Evolutionary conservation across 2,888 invertebrate species (phyloP).

Genomic region (Netelia virgata): DNA sequence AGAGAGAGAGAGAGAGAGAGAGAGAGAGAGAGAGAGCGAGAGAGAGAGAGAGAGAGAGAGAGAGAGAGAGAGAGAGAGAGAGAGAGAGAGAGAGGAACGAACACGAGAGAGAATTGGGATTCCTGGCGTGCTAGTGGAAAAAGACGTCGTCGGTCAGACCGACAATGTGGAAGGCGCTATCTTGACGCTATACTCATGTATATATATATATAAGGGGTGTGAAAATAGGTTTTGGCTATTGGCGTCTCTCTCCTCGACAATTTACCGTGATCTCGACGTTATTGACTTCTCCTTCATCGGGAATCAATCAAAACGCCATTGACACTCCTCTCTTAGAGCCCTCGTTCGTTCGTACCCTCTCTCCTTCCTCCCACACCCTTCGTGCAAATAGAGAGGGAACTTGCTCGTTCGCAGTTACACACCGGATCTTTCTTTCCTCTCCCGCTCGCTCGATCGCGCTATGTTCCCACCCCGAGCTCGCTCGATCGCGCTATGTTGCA

Average conservation of each 20-base stretch:
- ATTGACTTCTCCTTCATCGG: slow-evolving; percentile 76
- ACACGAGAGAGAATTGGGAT: slow-evolving; percentile 33
- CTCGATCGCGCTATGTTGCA: slow-evolving; percentile 25
- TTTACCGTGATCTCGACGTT: slow-evolving; percentile 73
- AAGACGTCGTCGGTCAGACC: slow-evolving; percentile 60
- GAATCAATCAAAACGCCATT: slow-evolving; percentile 77
- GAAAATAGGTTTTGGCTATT: slow-evolving; percentile 43
- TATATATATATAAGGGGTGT: slow-evolving; percentile 21
- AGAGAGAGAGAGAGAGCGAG: slow-evolving; percentile 55
- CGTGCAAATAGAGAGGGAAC: slow-evolving; percentile 70
- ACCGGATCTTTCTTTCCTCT: slow-evolving; percentile 60
- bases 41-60: slow-evolving; percentile 48
- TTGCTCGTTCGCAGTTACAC: slow-evolving; percentile 63
- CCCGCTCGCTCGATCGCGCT: slow-evolving; percentile 9
- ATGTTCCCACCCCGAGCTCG: no score
- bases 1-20: slow-evolving; percentile 40
- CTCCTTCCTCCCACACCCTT: slow-evolving; percentile 24
- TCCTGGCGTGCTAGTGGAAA: slow-evolving; percentile 58
- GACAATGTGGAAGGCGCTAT: slow-evolving; percentile 66
- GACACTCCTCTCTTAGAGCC: slow-evolving; percentile 69
- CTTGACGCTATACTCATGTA: slow-evolving; percentile 12
- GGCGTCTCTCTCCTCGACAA: slow-evolving; percentile 70
- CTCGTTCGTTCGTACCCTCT: slow-evolving; percentile 40
- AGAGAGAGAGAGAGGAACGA: slow-evolving; percentile 23
- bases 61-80: slow-evolving; percentile 40